Percentiles rank a stretch among this genome's conserved stretches.
phyloP scores from a whole-genome alignment of 2,888 invertebrate genomes.

The Xanthia togata region DNA sequence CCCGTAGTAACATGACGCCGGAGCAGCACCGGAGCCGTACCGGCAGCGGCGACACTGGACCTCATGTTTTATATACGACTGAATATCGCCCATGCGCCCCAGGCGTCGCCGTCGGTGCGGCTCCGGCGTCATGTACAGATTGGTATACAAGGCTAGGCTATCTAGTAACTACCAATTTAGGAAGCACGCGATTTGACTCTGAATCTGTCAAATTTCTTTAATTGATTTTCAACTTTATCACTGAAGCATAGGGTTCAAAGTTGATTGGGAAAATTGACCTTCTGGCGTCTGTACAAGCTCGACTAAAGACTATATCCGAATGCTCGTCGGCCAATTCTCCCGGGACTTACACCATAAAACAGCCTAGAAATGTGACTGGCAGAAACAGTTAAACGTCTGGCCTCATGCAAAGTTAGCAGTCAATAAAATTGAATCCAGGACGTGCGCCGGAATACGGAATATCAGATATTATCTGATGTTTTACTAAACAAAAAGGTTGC shows the following conservation, averaged over 20 bases:
- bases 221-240: too few relatives aligned
- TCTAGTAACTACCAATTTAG: neutral
- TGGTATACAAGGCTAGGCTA: neutral
- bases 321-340: neutral
- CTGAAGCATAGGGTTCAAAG: too few relatives aligned
- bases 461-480: neutral
- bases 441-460: conserved; percentile 27
- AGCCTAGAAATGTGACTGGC: neutral
- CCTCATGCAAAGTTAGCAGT: conserved; percentile 45
- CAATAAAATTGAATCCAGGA: conserved; percentile 41
- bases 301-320: neutral
- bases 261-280: too few relatives aligned
- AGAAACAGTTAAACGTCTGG: conserved; percentile 2
- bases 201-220: too few relatives aligned
- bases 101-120: too few relatives aligned
- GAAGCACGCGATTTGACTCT: neutral
- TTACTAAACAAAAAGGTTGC: conserved; percentile 12
- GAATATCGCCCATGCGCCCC: too few relatives aligned
- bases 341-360: conserved; percentile 21
- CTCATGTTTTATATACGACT: too few relatives aligned
- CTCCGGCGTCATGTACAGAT: neutral
- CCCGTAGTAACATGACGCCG: too few relatives aligned
- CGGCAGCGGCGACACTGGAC: too few relatives aligned
- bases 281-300: too few relatives aligned
- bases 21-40: too few relatives aligned